Base-by-base conservation (phyloP, 2,113 vertebrate species). In the Murina feae region DNA sequence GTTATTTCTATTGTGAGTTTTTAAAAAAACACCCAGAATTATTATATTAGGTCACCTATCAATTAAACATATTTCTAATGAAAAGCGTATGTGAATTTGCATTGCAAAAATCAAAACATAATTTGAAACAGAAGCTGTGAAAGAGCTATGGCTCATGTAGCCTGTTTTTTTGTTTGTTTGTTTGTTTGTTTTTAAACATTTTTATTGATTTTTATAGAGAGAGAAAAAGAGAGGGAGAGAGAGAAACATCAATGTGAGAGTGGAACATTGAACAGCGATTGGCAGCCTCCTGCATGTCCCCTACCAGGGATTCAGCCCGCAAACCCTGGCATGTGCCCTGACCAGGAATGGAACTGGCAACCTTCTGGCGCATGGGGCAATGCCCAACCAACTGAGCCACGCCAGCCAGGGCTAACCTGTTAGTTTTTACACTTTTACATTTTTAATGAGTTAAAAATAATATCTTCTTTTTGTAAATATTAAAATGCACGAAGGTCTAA, bases 81-180 rank as follows among this genome's bases (percentile, higher is more conserved):
- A 60, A 84, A 89, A 74, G 53, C 13, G 65, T 63, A 35, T 80
- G 58, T 88, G 39, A 14, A 95, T 72, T 32, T 82, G 23, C 44
- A 74, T 9, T 75, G 28, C 63, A 74, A 91, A 75, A 86, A 71
- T 66, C 35, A 55, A 60, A 82, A 58, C 14, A 11, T 32, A 51
- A 39, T 71, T 89, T 89, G 49, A 89, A 95, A 89, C 10, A 49
- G 20, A 94, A 39, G 72, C 51, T 93, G 30, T 49, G 30, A 86
- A 84, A 39, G 8, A 78, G 18, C 25, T 35, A 44, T 2, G 63
- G 10, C 5, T 89, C 30, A 47, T 30, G 76, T 39, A 68, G 25
- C 21, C 9, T 78, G 9, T 28, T 87, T 82, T 55, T 89, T 30
- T 76, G 28, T 60, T 60, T 1, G 11, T 58, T 58, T 58, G n/a